Evolutionary conservation across 2,888 invertebrate genomes (phyloP).

Genomic region (Aphelenchoides bicaudatus): DNA sequence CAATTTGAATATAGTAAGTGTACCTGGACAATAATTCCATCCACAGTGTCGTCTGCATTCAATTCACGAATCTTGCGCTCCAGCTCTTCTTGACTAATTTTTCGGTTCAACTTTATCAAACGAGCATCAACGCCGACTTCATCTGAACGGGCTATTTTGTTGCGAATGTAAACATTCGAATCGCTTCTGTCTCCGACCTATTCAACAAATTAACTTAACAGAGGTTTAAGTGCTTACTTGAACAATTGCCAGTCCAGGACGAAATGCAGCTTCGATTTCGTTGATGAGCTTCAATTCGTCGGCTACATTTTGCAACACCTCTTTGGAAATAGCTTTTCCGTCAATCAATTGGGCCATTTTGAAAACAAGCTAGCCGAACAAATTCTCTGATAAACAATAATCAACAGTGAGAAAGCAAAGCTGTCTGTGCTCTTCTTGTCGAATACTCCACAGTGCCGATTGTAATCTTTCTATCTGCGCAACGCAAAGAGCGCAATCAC

Average conservation of each 20-base stretch:
- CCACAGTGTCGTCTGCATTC: constrained; percentile 76
- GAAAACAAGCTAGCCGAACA: too few species aligned
- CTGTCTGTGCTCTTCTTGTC: too few species aligned
- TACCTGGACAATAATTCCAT: constrained; percentile 61
- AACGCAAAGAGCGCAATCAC: too few species aligned
- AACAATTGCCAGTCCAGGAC: constrained; percentile 78
- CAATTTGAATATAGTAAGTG: neutral
- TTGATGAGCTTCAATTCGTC: constrained; percentile 65
- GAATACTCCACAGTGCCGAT: too few species aligned
- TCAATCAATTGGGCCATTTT: constrained; percentile 55
- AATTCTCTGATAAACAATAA: too few species aligned
- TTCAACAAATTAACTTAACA: neutral
- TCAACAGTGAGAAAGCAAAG: too few species aligned
- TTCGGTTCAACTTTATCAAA: constrained; percentile 75
- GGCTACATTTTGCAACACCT: constrained; percentile 70
- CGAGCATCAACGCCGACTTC: constrained; percentile 82
- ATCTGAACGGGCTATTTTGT: constrained; percentile 85
- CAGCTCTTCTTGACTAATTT: constrained; percentile 72
- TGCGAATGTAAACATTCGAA: constrained; percentile 94
- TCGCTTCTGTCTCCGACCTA: constrained; percentile 91
- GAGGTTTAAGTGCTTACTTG: constrained; percentile 61
- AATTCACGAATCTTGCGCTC: constrained; percentile 69
- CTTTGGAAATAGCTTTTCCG: constrained; percentile 61
- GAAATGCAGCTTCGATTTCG: constrained; percentile 67
- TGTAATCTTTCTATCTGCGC: too few species aligned